Conservation (phyloP, 2,888 invertebrate genomes). For the Hydroisotoma schaefferi region DNA sequence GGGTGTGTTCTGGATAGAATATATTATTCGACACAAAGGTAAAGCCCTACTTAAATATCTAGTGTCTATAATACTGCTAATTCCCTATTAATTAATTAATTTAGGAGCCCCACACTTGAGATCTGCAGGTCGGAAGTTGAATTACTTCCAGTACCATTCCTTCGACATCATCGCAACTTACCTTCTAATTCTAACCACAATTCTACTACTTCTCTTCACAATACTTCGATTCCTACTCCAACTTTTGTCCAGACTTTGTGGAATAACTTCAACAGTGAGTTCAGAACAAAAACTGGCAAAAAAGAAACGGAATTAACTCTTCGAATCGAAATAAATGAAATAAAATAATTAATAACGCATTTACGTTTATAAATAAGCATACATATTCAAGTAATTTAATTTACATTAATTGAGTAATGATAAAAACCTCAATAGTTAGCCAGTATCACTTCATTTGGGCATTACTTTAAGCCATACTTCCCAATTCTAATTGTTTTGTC, state of each 20-base stretch:
- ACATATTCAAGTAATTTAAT: too few species aligned
- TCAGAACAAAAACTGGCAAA: background rate
- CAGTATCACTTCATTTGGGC: too few species aligned
- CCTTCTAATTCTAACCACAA: background rate
- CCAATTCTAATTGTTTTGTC: too few species aligned
- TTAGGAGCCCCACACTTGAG: conserved; percentile 47
- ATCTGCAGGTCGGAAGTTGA: conserved; percentile 40
- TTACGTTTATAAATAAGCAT: too few species aligned
- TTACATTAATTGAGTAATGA: too few species aligned
- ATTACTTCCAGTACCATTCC: conserved; percentile 33
- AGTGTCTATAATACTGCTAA: background rate
- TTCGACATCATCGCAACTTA: conserved; percentile 31
- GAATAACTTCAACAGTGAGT: too few species aligned
- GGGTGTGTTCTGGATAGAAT: conserved; percentile 32
- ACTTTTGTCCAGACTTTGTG: too few species aligned
- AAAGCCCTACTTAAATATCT: background rate
- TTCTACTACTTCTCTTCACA: background rate
- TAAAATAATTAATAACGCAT: too few species aligned
- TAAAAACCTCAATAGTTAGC: too few species aligned
- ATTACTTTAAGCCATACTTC: too few species aligned
- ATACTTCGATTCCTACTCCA: background rate
- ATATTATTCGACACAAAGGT: conserved; percentile 31
- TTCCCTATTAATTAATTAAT: background rate
- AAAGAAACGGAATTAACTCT: background rate
- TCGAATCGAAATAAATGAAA: too few species aligned